Evolutionary conservation across 2,888 invertebrate species (phyloP).

Genomic region (Macaria liturata): DNA sequence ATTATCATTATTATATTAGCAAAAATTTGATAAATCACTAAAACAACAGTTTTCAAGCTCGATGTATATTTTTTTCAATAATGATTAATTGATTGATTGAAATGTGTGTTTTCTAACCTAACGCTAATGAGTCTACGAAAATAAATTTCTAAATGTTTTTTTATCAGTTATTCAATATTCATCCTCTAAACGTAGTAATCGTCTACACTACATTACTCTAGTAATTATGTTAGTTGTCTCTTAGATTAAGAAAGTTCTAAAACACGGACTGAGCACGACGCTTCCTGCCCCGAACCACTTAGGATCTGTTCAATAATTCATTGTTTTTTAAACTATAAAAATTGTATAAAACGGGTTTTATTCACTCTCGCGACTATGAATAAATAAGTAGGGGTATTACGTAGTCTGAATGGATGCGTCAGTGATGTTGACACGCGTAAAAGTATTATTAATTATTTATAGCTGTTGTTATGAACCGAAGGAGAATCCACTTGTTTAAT

Average conservation of each 20-base stretch:
- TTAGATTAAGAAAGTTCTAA: conserved; percentile 56
- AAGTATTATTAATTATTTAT: conserved; percentile 51
- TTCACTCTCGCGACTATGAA: conserved; percentile 39
- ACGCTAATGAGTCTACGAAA: conserved; percentile 68
- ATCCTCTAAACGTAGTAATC: conserved; percentile 82
- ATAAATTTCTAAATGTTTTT: conserved; percentile 62
- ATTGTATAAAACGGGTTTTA: conserved; percentile 40
- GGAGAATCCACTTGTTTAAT: conserved; percentile 30
- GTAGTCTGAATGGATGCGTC: conserved; percentile 41
- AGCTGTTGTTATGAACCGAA: conserved; percentile 39
- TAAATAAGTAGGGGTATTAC: conserved; percentile 39
- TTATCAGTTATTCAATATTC: conserved; percentile 52
- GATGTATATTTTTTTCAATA: conserved; percentile 61
- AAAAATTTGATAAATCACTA: conserved; percentile 73
- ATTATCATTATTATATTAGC: conserved; percentile 70
- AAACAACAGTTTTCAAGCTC: conserved; percentile 80
- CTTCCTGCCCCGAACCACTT: conserved; percentile 15
- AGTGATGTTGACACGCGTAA: conserved; percentile 44
- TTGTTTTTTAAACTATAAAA: conserved; percentile 40
- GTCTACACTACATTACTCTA: conserved; percentile 59
- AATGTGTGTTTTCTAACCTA: conserved; percentile 64
- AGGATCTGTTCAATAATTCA: conserved; percentile 39
- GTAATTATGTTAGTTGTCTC: conserved; percentile 52
- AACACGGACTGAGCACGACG: conserved; percentile 57
- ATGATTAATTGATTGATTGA: conserved; percentile 52